phyloP scores from a whole-genome alignment of 2,888 invertebrate genomes.

The Phengaris alcon region DNA sequence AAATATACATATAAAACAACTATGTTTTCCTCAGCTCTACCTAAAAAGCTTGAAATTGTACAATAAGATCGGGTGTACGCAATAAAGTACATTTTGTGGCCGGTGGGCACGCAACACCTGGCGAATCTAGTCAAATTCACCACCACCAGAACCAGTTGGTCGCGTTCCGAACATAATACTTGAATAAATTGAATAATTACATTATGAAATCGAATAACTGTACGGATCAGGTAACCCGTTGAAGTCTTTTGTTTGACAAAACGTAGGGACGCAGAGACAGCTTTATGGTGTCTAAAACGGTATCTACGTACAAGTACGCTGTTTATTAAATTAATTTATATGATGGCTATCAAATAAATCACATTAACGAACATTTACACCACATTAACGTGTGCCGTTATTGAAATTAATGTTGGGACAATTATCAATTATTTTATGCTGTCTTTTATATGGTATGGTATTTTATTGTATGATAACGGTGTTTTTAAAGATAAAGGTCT shows the following conservation, averaged over 20 bases:
- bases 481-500: no score
- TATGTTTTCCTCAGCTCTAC: not conserved
- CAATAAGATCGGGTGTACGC: constrained; percentile 19
- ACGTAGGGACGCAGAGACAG: constrained; percentile 11
- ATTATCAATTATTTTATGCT: not conserved
- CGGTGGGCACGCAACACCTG: constrained; percentile 37
- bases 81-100: constrained; percentile 25
- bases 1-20: not conserved
- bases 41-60: constrained; percentile 8
- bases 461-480: no score
- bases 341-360: not conserved
- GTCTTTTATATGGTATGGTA: not conserved
- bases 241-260: constrained; percentile 28
- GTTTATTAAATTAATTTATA: not conserved
- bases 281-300: constrained; percentile 13
- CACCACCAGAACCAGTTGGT: constrained; percentile 35
- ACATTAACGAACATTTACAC: not conserved
- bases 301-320: no score
- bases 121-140: constrained; percentile 30
- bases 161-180: constrained; percentile 32
- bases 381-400: not conserved
- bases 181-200: constrained; percentile 38
- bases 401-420: not conserved
- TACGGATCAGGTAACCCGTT: constrained; percentile 27
- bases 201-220: constrained; percentile 40